Base-by-base conservation (phyloP, 1,140 invertebrate species). In the Macrocentrus cingulum region DNA sequence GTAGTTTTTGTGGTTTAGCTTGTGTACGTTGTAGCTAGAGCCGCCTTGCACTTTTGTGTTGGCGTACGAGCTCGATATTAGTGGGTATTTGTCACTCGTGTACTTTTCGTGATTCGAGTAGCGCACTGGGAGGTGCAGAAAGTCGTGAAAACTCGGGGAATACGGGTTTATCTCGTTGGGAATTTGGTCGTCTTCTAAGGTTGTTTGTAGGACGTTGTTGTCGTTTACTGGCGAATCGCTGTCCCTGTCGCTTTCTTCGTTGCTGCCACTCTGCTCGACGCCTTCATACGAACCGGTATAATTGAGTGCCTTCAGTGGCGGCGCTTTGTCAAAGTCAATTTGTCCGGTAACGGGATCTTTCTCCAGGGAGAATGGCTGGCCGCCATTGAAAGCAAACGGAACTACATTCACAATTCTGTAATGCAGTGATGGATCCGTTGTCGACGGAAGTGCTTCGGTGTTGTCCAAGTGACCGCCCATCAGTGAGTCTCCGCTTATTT, bases 31-130 rank as follows among this genome's bases (percentile, higher is more conserved):
- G 49, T 83, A 84, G 60, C 84, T 85, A 7, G 83, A 78, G 37
- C 83, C 86, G 50, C 87, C 87, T 68, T 88, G 87, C 22, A 88
- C 83, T 71, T 88, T 89, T 0, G 86, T 84, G 61, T 88, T 88
- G 0, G 87, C 87, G 63, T 89, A 89, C 1, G 86, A 88, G 60
- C 81, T 88, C 1, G 87, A 88, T 25, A 89, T 88, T 18, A 89
- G 62, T 0, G 87, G 87, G 66, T 85, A 88, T 52, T 80, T 82
- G n/a, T 76, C 73, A 5, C 53, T 48, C 19, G 70, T 77, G 1
- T 83, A 81, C 42, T 86, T 86, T 63, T 84, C 85, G 1, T 84
- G 84, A 1, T 85, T 84, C 2, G 83, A 84, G 63, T 88, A 88
- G 52, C 85, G 85, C 0, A 85, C 82, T 0, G 87, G 87, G n/a